Evolutionary conservation across 2,113 vertebrate species (phyloP).

Genomic region (Megalops atlanticus): DNA sequence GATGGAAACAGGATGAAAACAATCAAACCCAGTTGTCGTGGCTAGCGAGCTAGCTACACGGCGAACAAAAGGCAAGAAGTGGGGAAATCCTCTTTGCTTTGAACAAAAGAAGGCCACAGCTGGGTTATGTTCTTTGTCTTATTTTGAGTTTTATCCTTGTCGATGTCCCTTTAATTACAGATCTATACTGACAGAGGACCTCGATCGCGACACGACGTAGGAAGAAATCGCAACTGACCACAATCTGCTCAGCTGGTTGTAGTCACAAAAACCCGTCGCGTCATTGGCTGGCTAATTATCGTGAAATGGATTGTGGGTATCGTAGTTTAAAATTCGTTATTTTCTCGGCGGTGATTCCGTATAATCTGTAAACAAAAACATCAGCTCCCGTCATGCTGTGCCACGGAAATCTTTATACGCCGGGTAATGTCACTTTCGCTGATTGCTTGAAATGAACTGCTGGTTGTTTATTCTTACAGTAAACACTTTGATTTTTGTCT

Average conservation of each 20-base stretch:
- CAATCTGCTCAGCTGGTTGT: neutral
- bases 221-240: neutral
- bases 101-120: neutral
- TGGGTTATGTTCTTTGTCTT: neutral
- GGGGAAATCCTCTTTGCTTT: neutral
- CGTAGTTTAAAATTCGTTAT: neutral
- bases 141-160: neutral
- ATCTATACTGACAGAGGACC: too few species aligned
- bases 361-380: neutral
- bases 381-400: neutral
- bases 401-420: too few species aligned
- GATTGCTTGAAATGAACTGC: neutral
- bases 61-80: constrained; percentile 6
- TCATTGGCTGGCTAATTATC: constrained; percentile 4
- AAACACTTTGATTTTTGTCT: neutral
- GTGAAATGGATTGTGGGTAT: neutral
- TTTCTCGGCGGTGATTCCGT: neutral
- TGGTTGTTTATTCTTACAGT: neutral
- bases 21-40: neutral
- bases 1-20: neutral
- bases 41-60: neutral
- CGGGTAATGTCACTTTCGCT: neutral
- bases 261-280: neutral
- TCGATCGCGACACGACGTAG: neutral
- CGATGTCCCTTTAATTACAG: neutral